Percentiles rank a stretch among this genome's conserved stretches.
These are phyloP conservation scores for Solen grandis DNA, from an alignment of 1,140 invertebrate species.

Conservation along the genomic window DNA sequence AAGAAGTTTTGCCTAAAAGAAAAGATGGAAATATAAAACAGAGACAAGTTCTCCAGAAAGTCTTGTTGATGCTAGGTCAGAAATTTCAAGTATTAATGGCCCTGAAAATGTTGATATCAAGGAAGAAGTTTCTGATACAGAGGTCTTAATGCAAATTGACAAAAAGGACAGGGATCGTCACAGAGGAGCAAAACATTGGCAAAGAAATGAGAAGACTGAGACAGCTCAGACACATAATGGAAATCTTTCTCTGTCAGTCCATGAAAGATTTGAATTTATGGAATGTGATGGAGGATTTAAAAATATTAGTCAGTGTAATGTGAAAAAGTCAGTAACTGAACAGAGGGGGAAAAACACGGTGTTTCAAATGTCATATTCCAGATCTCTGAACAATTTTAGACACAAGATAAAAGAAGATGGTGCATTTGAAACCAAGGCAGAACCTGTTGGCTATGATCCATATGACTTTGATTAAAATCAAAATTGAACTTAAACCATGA, in stretches of 20 bases:
- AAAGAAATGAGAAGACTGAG: neutral
- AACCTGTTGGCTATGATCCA: neutral
- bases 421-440: neutral
- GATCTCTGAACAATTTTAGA: neutral
- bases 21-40: neutral
- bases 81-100: neutral
- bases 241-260: neutral
- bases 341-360: neutral
- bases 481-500: too few species aligned
- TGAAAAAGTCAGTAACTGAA: too few species aligned
- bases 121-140: neutral
- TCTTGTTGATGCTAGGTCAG: neutral
- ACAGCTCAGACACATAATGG: constrained; percentile 19
- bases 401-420: neutral
- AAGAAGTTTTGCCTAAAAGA: neutral
- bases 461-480: neutral
- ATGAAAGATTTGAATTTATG: constrained; percentile 11
- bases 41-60: neutral
- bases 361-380: neutral
- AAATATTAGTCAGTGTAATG: too few species aligned
- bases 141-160: neutral
- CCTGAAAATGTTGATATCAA: neutral
- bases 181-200: neutral
- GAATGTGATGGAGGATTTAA: constrained; percentile 6
- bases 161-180: neutral